Percentiles rank a stretch among this genome's conserved stretches.
These are phyloP conservation scores for Myoxocephalus aenaeus DNA, from an alignment of 2,797 vertebrate species.

Conservation along the genomic window DNA sequence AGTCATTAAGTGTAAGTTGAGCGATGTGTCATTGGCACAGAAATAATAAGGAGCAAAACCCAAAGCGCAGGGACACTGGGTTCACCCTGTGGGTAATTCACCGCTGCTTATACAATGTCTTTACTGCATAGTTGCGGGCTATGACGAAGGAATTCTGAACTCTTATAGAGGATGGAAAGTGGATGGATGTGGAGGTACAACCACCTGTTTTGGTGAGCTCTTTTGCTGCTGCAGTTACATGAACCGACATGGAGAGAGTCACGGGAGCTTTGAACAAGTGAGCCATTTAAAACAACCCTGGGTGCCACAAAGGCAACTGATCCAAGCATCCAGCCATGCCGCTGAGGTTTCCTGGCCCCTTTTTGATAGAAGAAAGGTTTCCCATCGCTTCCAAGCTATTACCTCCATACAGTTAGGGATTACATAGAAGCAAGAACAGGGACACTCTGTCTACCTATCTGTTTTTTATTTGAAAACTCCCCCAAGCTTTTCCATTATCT, in stretches of 20 bases:
- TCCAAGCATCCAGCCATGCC: constrained; percentile 57
- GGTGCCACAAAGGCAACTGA: constrained; percentile 53
- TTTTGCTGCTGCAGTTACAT: constrained; percentile 22
- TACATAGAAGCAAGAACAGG: constrained; percentile 76
- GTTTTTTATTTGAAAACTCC: constrained; percentile 88
- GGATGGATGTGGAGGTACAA: constrained; percentile 16
- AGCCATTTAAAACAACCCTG: constrained; percentile 53
- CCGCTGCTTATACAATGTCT: constrained; percentile 33
- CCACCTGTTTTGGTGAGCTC: constrained; percentile 18
- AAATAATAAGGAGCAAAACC: constrained; percentile 72
- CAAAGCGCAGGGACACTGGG: constrained; percentile 47
- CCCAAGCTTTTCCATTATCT: constrained; percentile 93
- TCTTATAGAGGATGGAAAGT: neutral
- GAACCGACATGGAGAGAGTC: constrained; percentile 28
- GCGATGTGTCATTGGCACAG: constrained; percentile 66
- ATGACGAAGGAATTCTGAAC: constrained; percentile 30
- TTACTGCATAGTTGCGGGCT: constrained; percentile 19
- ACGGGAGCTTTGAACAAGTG: constrained; percentile 51
- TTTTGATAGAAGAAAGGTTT: constrained; percentile 80
- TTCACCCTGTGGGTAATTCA: constrained; percentile 40
- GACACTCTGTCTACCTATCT: constrained; percentile 84
- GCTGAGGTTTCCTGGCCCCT: constrained; percentile 63
- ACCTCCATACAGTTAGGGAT: constrained; percentile 84
- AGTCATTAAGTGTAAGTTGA: constrained; percentile 76
- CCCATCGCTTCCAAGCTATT: constrained; percentile 85